phyloP scores from a whole-genome alignment of 2,113 vertebrate species.

The Xyliphius kryptos region DNA sequence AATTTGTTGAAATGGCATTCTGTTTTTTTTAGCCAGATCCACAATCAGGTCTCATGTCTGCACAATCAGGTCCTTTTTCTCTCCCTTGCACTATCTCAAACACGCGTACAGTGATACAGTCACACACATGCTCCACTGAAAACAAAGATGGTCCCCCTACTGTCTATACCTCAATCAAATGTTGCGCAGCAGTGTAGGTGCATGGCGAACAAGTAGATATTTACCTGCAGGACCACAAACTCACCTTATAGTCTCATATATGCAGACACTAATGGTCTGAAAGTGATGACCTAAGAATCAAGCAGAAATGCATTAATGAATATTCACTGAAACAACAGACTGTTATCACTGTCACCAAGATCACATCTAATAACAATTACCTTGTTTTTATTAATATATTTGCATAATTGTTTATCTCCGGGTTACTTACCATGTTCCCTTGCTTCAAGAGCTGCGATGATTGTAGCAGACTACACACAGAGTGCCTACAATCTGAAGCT shows the following conservation, averaged over 20 bases:
- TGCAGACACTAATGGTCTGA: slow-evolving; percentile 7
- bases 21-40: slow-evolving; percentile 51
- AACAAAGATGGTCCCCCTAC: slow-evolving; percentile 56
- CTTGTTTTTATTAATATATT: slow-evolving; percentile 13
- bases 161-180: slow-evolving; percentile 16
- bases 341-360: slow-evolving; percentile 17
- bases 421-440: slow-evolving; percentile 33
- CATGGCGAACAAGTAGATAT: slow-evolving; percentile 11
- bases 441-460: slow-evolving; percentile 22
- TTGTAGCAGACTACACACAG: slow-evolving; percentile 30
- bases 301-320: slow-evolving; percentile 8
- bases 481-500: slow-evolving; percentile 28
- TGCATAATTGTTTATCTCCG: slow-evolving; percentile 16
- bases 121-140: slow-evolving; percentile 48
- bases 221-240: slow-evolving; percentile 39
- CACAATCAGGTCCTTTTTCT: slow-evolving; percentile 18
- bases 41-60: slow-evolving; percentile 44
- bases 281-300: slow-evolving; percentile 16
- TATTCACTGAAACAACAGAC: slow-evolving; percentile 14
- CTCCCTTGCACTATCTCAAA: slow-evolving; percentile 13
- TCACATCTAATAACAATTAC: slow-evolving; percentile 19
- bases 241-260: slow-evolving; percentile 41
- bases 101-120: slow-evolving; percentile 48
- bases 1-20: slow-evolving; percentile 60
- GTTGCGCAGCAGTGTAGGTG: slow-evolving; percentile 9